phyloP scores from a whole-genome alignment of 2,888 invertebrate species.

The Tetramorium bicarinatum region DNA sequence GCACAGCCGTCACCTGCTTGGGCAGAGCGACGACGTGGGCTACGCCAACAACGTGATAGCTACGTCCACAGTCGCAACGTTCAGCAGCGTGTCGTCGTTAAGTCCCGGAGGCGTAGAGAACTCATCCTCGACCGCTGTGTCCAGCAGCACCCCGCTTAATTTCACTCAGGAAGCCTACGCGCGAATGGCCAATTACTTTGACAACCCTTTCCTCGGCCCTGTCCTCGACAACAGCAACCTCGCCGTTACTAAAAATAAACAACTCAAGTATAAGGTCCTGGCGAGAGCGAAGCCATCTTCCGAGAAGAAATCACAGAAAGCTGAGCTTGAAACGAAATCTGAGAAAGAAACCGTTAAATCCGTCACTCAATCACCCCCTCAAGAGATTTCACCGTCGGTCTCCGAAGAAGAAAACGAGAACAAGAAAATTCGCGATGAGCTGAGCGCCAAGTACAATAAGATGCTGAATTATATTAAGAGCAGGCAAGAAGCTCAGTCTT shows the following conservation, averaged over 20 bases:
- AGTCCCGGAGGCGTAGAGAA: neutral
- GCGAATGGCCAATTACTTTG: slow-evolving; percentile 37
- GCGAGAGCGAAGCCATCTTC: slow-evolving; percentile 55
- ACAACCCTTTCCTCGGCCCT: slow-evolving; percentile 67
- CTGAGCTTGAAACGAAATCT: no score
- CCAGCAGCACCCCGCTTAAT: slow-evolving; percentile 27
- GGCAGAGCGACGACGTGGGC: neutral
- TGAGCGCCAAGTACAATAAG: slow-evolving; percentile 60
- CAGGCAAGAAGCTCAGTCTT: slow-evolving; percentile 28
- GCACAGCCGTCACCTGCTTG: slow-evolving; percentile 8
- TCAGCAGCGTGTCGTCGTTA: neutral
- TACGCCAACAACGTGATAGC: neutral
- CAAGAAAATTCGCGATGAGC: neutral
- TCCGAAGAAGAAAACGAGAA: neutral
- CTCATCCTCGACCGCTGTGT: neutral
- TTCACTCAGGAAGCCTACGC: slow-evolving; percentile 36
- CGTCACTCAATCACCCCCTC: neutral
- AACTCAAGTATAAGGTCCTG: slow-evolving; percentile 61
- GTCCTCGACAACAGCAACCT: slow-evolving; percentile 48
- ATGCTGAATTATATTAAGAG: slow-evolving; percentile 59
- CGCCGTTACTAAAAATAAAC: slow-evolving; percentile 9
- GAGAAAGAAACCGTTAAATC: slow-evolving; percentile 40
- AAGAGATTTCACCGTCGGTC: neutral
- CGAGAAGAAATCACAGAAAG: slow-evolving; percentile 33
- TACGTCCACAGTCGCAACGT: slow-evolving; percentile 12